A percentile compares a stretch with the other conserved stretches of the same genome.
phyloP scores from a whole-genome alignment of 2,888 invertebrate genomes.

The Campopleginae sp. region DNA sequence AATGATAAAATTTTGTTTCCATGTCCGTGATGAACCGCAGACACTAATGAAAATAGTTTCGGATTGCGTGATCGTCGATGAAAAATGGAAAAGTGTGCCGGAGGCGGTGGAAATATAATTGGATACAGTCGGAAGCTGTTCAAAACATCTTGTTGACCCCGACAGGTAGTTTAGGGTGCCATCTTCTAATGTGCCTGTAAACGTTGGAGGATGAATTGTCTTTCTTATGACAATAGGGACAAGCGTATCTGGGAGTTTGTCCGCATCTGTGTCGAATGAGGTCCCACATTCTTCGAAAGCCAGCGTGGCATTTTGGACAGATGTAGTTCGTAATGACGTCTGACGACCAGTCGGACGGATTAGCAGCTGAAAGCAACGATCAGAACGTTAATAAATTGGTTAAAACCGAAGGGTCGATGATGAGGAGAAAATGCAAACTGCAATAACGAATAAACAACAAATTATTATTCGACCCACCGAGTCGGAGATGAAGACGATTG shows the following conservation, averaged over 20 bases:
- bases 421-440: not conserved
- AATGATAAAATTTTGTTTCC: not conserved
- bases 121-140: constrained; percentile 57
- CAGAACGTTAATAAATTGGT: constrained; percentile 23
- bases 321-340: constrained; percentile 75
- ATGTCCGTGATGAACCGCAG: not conserved
- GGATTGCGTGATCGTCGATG: not conserved
- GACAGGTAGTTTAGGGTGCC: constrained; percentile 80
- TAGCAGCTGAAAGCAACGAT: constrained; percentile 73
- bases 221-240: constrained; percentile 83
- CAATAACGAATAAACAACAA: constrained; percentile 36
- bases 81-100: not conserved
- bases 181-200: constrained; percentile 82
- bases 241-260: constrained; percentile 82
- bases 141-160: constrained; percentile 80
- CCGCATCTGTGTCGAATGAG: constrained; percentile 83
- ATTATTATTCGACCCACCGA: not conserved
- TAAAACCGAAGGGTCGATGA: not conserved
- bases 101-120: constrained; percentile 48
- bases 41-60: not conserved
- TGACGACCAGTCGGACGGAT: constrained; percentile 71
- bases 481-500: not conserved
- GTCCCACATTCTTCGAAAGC: constrained; percentile 81
- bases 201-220: constrained; percentile 83
- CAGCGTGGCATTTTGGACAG: constrained; percentile 80